Evolutionary conservation across 2,113 vertebrate genomes (phyloP).

Genomic region (Procavia capensis): DNA sequence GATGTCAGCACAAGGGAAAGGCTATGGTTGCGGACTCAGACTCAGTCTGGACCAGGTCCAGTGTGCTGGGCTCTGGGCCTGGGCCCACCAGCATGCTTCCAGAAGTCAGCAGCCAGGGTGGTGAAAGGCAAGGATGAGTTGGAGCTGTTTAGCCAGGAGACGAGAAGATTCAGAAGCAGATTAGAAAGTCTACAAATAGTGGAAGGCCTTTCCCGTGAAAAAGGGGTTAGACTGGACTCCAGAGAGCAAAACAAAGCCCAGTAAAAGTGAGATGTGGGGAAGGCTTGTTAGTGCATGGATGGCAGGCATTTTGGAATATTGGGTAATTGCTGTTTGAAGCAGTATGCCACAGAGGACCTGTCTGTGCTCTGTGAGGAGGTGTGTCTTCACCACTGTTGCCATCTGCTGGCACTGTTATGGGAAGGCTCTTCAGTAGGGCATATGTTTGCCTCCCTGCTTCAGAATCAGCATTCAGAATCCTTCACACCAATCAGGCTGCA

Average conservation of each 20-base stretch:
- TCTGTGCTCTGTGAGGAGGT: background rate
- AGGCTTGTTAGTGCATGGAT: background rate
- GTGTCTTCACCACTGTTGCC: background rate
- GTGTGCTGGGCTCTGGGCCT: background rate
- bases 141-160: background rate
- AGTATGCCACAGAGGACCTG: background rate
- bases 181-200: background rate
- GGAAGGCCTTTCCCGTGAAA: background rate
- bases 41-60: background rate
- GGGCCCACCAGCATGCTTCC: background rate
- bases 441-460: background rate
- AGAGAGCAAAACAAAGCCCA: background rate
- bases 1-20: background rate
- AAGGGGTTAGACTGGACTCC: background rate
- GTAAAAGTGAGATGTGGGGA: background rate
- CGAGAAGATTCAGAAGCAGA: background rate
- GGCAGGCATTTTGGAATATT: background rate
- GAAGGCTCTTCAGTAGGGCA: fast-evolving
- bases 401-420: background rate
- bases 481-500: background rate
- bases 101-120: background rate
- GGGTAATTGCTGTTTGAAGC: background rate
- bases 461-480: background rate
- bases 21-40: background rate
- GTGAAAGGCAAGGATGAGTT: background rate